Percentiles rank a stretch among this genome's conserved stretches.
These are phyloP conservation scores for Falco berigora DNA, from an alignment of 2,797 vertebrate species.

Conservation along the genomic window DNA sequence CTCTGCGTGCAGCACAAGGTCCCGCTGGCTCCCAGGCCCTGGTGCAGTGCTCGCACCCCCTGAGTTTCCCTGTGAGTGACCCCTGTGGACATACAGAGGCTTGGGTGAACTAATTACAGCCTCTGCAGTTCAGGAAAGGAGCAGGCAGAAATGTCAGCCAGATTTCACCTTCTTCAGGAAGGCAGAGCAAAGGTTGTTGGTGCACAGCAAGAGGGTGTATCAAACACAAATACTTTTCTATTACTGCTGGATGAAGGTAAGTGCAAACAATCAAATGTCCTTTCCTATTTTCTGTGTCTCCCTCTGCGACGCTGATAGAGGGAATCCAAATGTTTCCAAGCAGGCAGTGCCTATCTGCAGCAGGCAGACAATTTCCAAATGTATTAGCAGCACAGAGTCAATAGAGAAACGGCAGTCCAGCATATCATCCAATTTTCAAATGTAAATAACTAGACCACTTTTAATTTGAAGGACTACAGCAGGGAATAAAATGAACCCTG, in stretches of 20 bases:
- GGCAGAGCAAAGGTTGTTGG: not conserved
- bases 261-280: conserved; percentile 33
- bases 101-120: not conserved
- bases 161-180: not conserved
- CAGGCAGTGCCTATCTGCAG: conserved; percentile 53
- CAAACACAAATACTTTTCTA: not conserved
- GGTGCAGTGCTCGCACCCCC: not conserved
- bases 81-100: not conserved
- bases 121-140: not conserved
- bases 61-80: not conserved
- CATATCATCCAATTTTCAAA: conserved; percentile 60
- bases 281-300: conserved; percentile 33
- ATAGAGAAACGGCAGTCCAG: conserved; percentile 54
- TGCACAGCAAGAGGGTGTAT: not conserved
- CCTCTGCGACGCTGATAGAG: conserved; percentile 34
- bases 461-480: conserved; percentile 41
- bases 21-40: not conserved
- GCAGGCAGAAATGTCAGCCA: not conserved
- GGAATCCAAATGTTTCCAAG: conserved; percentile 35
- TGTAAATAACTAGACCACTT: conserved; percentile 56
- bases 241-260: conserved; percentile 15
- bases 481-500: conserved; percentile 20
- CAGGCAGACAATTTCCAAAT: conserved; percentile 54
- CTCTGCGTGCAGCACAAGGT: fast-evolving
- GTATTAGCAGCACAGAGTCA: conserved; percentile 44